A percentile compares a stretch with the other conserved stretches of the same genome.
Evolutionary conservation across 2,888 invertebrate genomes (phyloP).

Genomic region (Cosmopolites sordidus): DNA sequence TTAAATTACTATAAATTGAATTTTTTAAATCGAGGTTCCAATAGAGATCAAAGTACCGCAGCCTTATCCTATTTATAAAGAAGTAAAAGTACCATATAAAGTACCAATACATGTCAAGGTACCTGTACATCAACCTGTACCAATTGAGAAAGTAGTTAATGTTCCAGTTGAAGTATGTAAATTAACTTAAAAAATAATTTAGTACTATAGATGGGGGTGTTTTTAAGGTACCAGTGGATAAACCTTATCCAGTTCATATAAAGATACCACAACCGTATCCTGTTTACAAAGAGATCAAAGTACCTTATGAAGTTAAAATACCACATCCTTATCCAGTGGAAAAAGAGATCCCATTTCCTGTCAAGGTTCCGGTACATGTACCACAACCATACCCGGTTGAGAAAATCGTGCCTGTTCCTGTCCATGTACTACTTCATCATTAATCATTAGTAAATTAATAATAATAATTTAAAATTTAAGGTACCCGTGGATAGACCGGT

Average conservation of each 20-base stretch:
- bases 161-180: conserved; percentile 63
- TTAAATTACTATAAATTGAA: too few species aligned
- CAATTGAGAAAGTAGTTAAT: conserved; percentile 65
- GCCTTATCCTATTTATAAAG: conserved; percentile 29
- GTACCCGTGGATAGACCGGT: conserved; percentile 21
- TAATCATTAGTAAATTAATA: too few species aligned
- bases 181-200: too few species aligned
- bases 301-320: conserved; percentile 40
- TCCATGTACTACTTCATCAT: too few species aligned
- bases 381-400: conserved; percentile 64
- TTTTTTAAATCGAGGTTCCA: too few species aligned
- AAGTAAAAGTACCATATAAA: conserved; percentile 26
- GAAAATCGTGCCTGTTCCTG: conserved; percentile 51
- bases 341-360: conserved; percentile 62
- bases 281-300: conserved; percentile 28
- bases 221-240: conserved; percentile 35
- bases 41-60: conserved; percentile 55
- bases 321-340: conserved; percentile 70
- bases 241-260: conserved; percentile 63
- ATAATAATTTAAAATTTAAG: too few species aligned
- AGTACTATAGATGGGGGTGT: too few species aligned
- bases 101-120: conserved; percentile 24
- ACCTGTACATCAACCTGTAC: conserved; percentile 54
- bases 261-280: conserved; percentile 46
- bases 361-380: conserved; percentile 62